Base-by-base conservation (phyloP, 1,140 invertebrate species). In the Stratiolaelaps scimitus region DNA sequence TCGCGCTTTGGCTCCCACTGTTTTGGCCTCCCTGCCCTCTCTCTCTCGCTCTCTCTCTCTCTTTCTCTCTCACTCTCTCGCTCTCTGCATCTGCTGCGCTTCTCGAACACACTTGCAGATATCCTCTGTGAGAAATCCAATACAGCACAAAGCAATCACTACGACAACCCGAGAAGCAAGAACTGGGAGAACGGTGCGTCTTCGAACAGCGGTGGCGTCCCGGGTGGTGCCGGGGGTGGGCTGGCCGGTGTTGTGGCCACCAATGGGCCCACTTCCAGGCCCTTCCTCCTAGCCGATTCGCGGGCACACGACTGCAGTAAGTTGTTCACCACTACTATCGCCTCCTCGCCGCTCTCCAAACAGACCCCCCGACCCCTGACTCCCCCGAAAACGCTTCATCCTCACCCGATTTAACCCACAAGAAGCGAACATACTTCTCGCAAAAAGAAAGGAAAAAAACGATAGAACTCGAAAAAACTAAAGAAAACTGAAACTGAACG, bases 61-160 rank as follows among this genome's bases (percentile, higher is more conserved):
- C 44, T 45, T 45, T 48, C 47, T 4, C 4, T 15, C 26, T 26
- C 15, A 19, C 53, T 26, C 15, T 15, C 34, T 26, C 53, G 10
- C 34, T 6, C 34, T 6, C 34, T 40, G 10, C 34, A 40, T 40
- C 5, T 40, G 34, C 34, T 40, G 34, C 34, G 34, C 10, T 40
- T 40, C 34, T 40, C 10, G 34, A 40, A 40, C 34, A 10, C 34
- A 40, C 34, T 40, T 40, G 10, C 53, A 60, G 53, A 60, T 60
- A 60, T 60, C 53, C 53, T 60, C 53, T 60, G 53, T 60, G 53
- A 60, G 53, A 60, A 60, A 60, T 60, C 53, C 53, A 60, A 60
- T 60, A 60, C 53, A 29, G 53, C 53, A 34, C 53, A 60, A 26
- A 60, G 53, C 23, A 60, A 60, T 60, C 53, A 60, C 53, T 60